A percentile compares a stretch with the other conserved stretches of the same genome.
These are phyloP conservation scores for Colinus virginianus DNA, from an alignment of 2,113 vertebrate genomes.

Conservation along the genomic window DNA sequence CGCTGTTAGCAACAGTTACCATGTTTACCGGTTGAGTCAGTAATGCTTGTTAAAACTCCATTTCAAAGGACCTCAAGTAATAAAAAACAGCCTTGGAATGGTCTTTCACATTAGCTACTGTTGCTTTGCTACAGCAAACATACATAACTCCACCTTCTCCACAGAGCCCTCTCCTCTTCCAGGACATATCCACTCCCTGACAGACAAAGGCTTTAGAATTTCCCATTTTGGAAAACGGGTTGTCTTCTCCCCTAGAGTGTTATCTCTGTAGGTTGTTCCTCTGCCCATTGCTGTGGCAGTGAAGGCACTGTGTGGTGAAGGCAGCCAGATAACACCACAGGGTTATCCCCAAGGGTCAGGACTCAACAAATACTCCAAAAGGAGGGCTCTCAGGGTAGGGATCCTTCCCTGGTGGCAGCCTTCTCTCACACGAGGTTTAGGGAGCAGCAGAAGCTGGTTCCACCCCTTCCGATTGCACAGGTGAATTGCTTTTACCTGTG, in stretches of 20 bases:
- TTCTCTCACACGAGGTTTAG: too few relatives aligned
- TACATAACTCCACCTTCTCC: neutral
- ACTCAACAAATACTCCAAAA: too few relatives aligned
- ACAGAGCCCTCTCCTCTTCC: fast-evolving
- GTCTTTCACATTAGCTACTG: slow-evolving; percentile 11
- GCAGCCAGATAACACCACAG: fast-evolving
- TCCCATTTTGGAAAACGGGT: fast-evolving
- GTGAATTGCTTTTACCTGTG: too few relatives aligned
- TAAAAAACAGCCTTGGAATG: slow-evolving; percentile 24
- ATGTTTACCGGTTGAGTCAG: slow-evolving; percentile 59
- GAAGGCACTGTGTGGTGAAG: neutral
- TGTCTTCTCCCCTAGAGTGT: fast-evolving
- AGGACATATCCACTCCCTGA: fast-evolving
- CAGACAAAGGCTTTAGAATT: neutral
- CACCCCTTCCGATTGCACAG: too few relatives aligned
- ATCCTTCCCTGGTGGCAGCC: too few relatives aligned
- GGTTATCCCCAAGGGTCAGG: neutral
- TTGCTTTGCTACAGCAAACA: slow-evolving; percentile 39
- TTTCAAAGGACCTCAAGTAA: slow-evolving; percentile 45
- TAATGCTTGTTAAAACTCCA: slow-evolving; percentile 18
- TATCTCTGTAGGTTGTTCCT: neutral
- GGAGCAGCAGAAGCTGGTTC: too few relatives aligned
- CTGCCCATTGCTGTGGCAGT: neutral
- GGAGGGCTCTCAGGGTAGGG: too few relatives aligned
- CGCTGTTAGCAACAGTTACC: slow-evolving; percentile 70